Base-by-base conservation (phyloP, 2,113 vertebrate genomes). In the Phainopepla nitens region DNA sequence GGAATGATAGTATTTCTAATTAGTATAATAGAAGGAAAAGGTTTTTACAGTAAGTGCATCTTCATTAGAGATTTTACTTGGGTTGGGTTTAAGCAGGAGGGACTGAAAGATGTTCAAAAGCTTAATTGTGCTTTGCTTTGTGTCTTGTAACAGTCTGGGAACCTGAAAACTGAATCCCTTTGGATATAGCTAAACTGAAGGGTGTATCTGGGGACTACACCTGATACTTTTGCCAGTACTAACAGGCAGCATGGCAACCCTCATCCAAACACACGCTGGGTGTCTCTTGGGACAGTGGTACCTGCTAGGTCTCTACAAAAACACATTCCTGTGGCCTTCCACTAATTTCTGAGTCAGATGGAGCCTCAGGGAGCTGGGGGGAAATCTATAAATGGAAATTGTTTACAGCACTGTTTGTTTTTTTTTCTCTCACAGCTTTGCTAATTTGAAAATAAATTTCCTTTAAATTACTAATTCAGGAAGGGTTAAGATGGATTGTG, bases 351-450 rank as follows among this genome's bases (percentile, higher is more conserved):
- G 35, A 17, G 14, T 20, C 51, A 75, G 36, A 49, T 20, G 24
- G 4, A 76, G 12, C 15, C 15, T 54, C 0, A 0, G 24, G 11
- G 13, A 8, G 5, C 0, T 7, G 3, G 2, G 11, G 3, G 0
- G 3, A 13, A 56, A 33, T 3, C 1, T 17, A 23, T 39, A 31
- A 13, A 45, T 9, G 33, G 15, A 29, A 71, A 72, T 3, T 15
- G 11, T 87, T 64, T 51, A 19, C 22, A 42, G 18, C 23, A 18
- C 23, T 47, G 15, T 19, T 41, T 64, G 16, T 39, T n/a, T 44
- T 53, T 21, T 39, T 54, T 19, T 17, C 23, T 36, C 14, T 36
- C 45, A 45, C 7, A 20, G 17, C 6, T 92, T 75, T 73, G 23
- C 13, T 78, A 42, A 51, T 41, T 64, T 11, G 35, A 49, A 24